Base-by-base conservation (phyloP, 2,797 vertebrate genomes). In the Xerus rutilus region DNA sequence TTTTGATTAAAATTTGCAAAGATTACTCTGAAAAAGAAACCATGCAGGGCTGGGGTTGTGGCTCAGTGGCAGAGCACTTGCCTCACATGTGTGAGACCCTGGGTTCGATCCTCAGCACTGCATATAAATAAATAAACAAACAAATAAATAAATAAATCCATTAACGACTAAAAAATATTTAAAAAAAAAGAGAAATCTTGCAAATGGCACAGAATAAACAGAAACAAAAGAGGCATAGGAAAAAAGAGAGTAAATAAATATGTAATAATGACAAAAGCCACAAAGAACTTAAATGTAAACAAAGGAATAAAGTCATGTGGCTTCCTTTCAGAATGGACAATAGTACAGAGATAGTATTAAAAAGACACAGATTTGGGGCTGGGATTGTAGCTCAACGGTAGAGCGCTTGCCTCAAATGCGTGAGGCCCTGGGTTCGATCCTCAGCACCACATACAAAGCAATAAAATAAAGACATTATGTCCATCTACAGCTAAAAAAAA, bases 141-240 rank as follows among this genome's bases (percentile, higher is more conserved):
- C 3, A 39, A 3, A 39, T 39, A 39, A 39, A 2, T 39, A 39
- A 39, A 39, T 39, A 39, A 3, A 39, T 39, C 39, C 39, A 39
- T 39, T 39, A 39, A 39, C 39, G 39, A 39, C 39, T 39, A 39
- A 39, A 39, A 39, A 39, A 39, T 39, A 39, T 39, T 39, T 39
- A 39, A 39, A 2, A 39, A 39, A 39, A 39, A 39, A 39, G 39
- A 39, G 47, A 74, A 78, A 89, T 39, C 72, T 78, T 67, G 9
- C 2, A 91, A n/a, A 32, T 88, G 43, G 65, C 49, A 79, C 49
- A 85, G 35, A 79, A 95, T 73, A 67, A 79, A 88, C 32, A 93
- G 52, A 95, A 93, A 94, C 52, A 85, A 88, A 91, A 62, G 13
- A 57, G 18, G 25, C 39, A 79, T 1, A 35, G 4, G 25, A 47